Percentiles rank a stretch among this genome's conserved stretches.
These are phyloP conservation scores for Augochlora pura DNA, from an alignment of 1,140 invertebrate species.

Conservation along the genomic window DNA sequence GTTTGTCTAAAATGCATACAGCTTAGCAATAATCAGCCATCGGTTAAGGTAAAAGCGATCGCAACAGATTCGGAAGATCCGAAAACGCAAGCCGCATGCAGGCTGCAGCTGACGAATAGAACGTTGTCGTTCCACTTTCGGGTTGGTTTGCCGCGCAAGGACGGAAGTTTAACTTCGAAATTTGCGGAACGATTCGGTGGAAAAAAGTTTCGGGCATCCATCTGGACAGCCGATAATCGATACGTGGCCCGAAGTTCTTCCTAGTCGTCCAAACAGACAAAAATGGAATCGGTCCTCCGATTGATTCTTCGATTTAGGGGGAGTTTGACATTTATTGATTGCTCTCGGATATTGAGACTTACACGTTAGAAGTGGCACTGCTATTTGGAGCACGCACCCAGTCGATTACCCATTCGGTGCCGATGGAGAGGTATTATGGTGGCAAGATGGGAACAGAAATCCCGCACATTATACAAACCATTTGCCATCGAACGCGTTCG, in stretches of 20 bases:
- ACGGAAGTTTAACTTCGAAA: slow-evolving; percentile 52
- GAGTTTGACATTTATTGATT: slow-evolving; percentile 22
- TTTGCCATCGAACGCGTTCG: too few species aligned
- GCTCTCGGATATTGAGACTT: slow-evolving; percentile 18
- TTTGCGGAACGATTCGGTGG: slow-evolving; percentile 43
- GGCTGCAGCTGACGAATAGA: slow-evolving; percentile 33
- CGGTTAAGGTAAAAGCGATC: background rate
- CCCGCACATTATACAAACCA: too few species aligned
- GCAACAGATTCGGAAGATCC: background rate
- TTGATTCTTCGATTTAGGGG: slow-evolving; percentile 34
- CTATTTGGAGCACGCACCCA: slow-evolving; percentile 4
- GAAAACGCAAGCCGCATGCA: background rate
- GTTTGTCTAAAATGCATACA: too few species aligned
- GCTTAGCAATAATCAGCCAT: too few species aligned
- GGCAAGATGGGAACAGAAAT: too few species aligned
- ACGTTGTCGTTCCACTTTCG: slow-evolving; percentile 47
- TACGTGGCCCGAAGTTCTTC: slow-evolving; percentile 45
- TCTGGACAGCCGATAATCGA: slow-evolving; percentile 58
- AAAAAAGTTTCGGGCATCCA: slow-evolving; percentile 56
- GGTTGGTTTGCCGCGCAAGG: slow-evolving; percentile 26
- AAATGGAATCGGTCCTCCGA: slow-evolving; percentile 49
- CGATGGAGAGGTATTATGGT: background rate
- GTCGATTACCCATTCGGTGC: background rate
- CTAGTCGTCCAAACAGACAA: slow-evolving; percentile 16
- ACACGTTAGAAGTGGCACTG: background rate